Percentiles rank a stretch among this genome's conserved stretches.
Conservation (phyloP, 2,113 vertebrate species). For the Gobius niger region DNA sequence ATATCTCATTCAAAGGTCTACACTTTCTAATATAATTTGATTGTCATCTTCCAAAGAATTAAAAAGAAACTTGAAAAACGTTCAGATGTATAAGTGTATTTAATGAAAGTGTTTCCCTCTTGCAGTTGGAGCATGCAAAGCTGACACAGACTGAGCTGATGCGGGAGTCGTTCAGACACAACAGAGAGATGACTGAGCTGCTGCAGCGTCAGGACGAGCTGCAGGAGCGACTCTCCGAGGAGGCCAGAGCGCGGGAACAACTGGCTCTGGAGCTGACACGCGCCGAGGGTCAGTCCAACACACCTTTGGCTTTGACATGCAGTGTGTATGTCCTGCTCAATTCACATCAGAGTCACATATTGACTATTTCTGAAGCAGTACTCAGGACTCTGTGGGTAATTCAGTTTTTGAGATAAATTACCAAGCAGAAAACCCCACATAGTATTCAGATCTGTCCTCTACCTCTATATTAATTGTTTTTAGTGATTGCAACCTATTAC, state of each 20-base stretch:
- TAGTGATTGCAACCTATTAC: too few species aligned
- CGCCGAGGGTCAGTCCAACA: constrained; percentile 83
- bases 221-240: constrained; percentile 85
- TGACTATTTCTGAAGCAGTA: not conserved
- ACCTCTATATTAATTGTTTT: too few species aligned
- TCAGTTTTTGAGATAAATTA: too few species aligned
- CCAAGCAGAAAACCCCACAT: too few species aligned
- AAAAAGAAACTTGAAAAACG: not conserved
- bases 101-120: not conserved
- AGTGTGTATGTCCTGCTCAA: not conserved
- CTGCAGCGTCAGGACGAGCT: constrained; percentile 89
- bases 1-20: not conserved
- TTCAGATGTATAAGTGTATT: not conserved
- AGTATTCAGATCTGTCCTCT: too few species aligned
- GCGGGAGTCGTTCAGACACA: constrained; percentile 89
- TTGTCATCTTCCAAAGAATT: not conserved
- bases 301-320: not conserved
- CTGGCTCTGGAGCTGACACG: constrained; percentile 90
- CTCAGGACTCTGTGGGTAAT: too few species aligned
- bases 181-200: constrained; percentile 85
- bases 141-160: constrained; percentile 92
- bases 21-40: not conserved
- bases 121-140: constrained; percentile 92
- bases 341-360: not conserved
- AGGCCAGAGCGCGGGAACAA: constrained; percentile 84